Conservation (phyloP, 2,113 vertebrate species). For the Pongo pygmaeus region DNA sequence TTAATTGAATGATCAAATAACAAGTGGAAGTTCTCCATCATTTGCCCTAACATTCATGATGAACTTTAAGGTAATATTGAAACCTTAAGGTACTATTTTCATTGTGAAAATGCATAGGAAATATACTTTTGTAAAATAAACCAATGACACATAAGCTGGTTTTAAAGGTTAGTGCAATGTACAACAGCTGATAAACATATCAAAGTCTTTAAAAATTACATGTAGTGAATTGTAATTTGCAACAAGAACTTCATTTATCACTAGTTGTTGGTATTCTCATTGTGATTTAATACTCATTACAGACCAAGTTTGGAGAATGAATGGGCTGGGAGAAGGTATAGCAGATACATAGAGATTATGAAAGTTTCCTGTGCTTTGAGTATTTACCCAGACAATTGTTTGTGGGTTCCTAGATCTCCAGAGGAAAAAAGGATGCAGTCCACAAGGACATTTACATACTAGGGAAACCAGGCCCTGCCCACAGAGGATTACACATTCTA, state of each 20-base stretch:
- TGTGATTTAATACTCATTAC: constrained; percentile 19
- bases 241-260: neutral
- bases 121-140: neutral
- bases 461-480: neutral
- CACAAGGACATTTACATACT: neutral
- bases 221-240: neutral
- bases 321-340: neutral
- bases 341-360: neutral
- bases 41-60: neutral
- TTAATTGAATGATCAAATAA: constrained; percentile 21
- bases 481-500: neutral
- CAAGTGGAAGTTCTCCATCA: neutral
- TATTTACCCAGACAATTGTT: neutral
- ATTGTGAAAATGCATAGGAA: neutral
- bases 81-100: neutral
- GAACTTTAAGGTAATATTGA: neutral
- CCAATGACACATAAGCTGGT: neutral
- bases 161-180: neutral
- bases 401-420: neutral
- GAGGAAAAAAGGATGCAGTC: neutral
- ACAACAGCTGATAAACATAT: neutral
- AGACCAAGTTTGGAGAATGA: neutral
- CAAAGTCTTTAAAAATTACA: neutral
- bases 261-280: neutral
- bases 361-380: neutral